Base-by-base conservation (phyloP, 2,113 vertebrate species). In the Plestiodon gilberti region DNA sequence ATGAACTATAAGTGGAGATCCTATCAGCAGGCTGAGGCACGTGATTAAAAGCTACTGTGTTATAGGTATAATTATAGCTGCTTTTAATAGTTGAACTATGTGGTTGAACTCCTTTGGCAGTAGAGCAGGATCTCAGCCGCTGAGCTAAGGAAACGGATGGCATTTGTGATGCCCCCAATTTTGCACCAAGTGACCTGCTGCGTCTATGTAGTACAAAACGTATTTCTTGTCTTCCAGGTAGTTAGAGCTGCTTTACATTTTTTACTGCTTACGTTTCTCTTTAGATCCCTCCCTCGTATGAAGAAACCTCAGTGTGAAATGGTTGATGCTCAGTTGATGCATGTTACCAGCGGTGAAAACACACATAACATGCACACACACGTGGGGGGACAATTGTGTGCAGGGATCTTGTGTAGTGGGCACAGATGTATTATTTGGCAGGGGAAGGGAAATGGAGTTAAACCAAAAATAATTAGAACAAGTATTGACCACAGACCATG, bases 1-100 rank as follows among this genome's bases (percentile, higher is more conserved):
- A 80, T 93, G 78, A 91, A 93, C 81, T 90, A 48, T 86, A 83
- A 90, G 84, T 91, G 77, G 87, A 92, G 89, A 91, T 95, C 87
- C 87, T 89, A 88, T 86, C 93, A 91, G 83, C n/a, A 89, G 35
- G n/a, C n/a, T n/a, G n/a, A n/a, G n/a, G 78, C 33, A 89, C 82
- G 84, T 0, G 1, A 94, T 94, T 90, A 94, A 90, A 91, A 94
- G 87, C 83, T 91, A 94, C 87, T 79, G 83, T 87, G 91, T 89
- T 91, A 88, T 81, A 28, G 9, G 22, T 83, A 55, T 88, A 93
- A 94, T 94, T 94, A 95, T 80, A 95, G 84, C 86, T 73, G 48
- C 87, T 80, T 18, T 76, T 91, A 93, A 90, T 90, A 40, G 86
- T 92, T 90, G 93, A 84, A 89, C 78, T 76, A 61, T 28, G 81